These are phyloP conservation scores for Neodiprion fabricii DNA, from an alignment of 1,140 invertebrate genomes.

Conservation along the genomic window DNA sequence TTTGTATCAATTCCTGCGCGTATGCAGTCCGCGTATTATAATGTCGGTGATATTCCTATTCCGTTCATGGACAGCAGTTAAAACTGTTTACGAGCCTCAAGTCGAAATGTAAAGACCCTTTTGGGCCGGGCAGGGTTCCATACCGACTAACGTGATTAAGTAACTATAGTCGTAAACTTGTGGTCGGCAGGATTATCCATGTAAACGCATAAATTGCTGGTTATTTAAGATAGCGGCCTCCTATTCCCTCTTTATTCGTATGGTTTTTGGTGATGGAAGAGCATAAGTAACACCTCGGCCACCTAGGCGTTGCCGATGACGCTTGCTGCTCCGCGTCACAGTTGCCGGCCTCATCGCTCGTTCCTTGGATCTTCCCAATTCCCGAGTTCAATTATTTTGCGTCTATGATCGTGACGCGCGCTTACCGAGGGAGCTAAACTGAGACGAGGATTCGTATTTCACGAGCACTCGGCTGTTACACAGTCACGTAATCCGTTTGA, in stretches of 20 bases:
- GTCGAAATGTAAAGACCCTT: conserved; percentile 2
- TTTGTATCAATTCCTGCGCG: too few relatives aligned
- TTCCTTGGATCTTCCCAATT: too few relatives aligned
- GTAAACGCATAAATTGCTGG: conserved; percentile 52
- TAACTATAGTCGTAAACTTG: conserved; percentile 48
- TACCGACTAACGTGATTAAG: conserved; percentile 47
- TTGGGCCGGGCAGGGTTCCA: background rate
- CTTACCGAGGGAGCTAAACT: too few relatives aligned
- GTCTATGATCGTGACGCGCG: too few relatives aligned
- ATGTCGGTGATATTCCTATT: background rate
- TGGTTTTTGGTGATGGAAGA: conserved; percentile 43
- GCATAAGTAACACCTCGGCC: conserved; percentile 47
- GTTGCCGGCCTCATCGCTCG: too few relatives aligned
- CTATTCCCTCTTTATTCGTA: conserved; percentile 38
- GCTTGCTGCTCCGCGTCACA: background rate
- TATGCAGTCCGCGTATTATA: background rate
- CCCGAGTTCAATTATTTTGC: too few relatives aligned
- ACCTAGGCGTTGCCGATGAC: conserved; percentile 34
- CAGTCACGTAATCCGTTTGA: too few relatives aligned
- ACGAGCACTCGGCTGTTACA: too few relatives aligned
- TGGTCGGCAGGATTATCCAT: conserved; percentile 41
- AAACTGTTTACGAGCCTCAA: background rate
- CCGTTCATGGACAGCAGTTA: conserved; percentile 4
- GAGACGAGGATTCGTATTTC: too few relatives aligned
- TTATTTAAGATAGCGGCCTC: conserved; percentile 48